Base-by-base conservation (phyloP, 2,888 invertebrate species). In the Orchestes rusci region DNA sequence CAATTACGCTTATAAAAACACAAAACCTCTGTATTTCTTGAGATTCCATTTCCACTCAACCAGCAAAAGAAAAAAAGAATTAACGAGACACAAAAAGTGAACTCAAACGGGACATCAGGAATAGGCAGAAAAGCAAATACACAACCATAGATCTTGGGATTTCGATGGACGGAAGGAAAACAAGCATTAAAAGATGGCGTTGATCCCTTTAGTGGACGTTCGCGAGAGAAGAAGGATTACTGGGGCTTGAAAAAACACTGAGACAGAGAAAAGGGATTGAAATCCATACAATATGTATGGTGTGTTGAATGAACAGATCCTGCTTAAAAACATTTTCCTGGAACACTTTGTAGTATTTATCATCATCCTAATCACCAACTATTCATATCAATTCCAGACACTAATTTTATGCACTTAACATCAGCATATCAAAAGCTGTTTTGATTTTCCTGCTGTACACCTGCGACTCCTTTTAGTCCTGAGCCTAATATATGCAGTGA, bases 141-240 rank as follows among this genome's bases (percentile, higher is more conserved):
- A 41, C 43, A 45, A 51, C 50, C 50, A 53, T 49, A 58, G 58
- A 60, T 58, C 59, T 55, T 43, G 54, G 59, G 59, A 59, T 59
- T 60, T 58, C 56, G 54, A 56, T 54, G 51, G 43, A 15, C 54
- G 49, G 51, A 58, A 56, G 57, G 57, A 58, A 60, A 60, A 59
- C 56, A 55, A 55, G 59, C 56, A 59, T 60, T 59, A 59, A 54
- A 53, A 52, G 57, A 53, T 51, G 56, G 54, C 52, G 55, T 48
- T 61, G 59, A 59, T 60, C 59, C 61, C 54, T 57, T 60, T 57
- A 57, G 52, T 51, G 47, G 55, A 47, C 50, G 50, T 43, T 45
- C 46, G 51, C 50, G 53, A 50, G 48, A 38, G 45, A 50, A 49
- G 50, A 49, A 40, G 54, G 54, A 54, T 51, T 51, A 48, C 51